These are phyloP conservation scores for Eucera pruinosa DNA, from an alignment of 2,888 invertebrate species.

Conservation along the genomic window DNA sequence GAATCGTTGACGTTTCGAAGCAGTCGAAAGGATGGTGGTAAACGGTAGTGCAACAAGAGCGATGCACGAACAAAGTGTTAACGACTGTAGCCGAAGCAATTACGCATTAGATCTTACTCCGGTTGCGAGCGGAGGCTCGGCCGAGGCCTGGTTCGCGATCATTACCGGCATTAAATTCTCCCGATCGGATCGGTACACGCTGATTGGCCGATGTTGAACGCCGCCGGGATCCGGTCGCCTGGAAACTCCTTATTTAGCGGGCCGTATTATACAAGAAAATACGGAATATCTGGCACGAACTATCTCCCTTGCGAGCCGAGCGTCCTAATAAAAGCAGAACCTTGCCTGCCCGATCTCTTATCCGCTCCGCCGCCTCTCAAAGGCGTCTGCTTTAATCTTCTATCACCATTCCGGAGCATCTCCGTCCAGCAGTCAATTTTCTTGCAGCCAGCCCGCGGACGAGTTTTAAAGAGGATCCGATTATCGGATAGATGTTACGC, in stretches of 20 bases:
- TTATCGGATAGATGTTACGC: neutral
- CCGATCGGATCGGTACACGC: conserved; percentile 47
- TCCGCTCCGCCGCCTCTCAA: conserved; percentile 54
- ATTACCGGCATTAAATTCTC: conserved; percentile 60
- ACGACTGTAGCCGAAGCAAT: conserved; percentile 43
- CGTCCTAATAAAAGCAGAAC: conserved; percentile 76
- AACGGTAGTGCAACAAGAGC: neutral
- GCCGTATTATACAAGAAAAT: conserved; percentile 74
- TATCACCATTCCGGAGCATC: conserved; percentile 34
- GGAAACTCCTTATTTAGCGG: conserved; percentile 74
- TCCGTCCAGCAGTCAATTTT: conserved; percentile 22
- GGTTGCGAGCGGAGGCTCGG: conserved; percentile 15
- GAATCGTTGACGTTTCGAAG: neutral
- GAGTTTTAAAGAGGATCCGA: too few relatives aligned
- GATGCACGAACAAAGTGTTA: conserved; percentile 40
- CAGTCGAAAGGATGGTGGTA: neutral
- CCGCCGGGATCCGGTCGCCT: conserved; percentile 50
- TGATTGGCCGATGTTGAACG: conserved; percentile 46
- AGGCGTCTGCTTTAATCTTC: conserved; percentile 51
- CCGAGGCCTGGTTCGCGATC: conserved; percentile 33
- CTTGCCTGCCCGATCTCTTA: conserved; percentile 52
- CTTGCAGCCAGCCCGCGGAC: neutral
- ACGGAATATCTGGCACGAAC: conserved; percentile 76
- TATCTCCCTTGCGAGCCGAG: conserved; percentile 61
- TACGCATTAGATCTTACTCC: conserved; percentile 49